Conservation (phyloP, 2,113 vertebrate genomes). For the Rynchops niger region DNA sequence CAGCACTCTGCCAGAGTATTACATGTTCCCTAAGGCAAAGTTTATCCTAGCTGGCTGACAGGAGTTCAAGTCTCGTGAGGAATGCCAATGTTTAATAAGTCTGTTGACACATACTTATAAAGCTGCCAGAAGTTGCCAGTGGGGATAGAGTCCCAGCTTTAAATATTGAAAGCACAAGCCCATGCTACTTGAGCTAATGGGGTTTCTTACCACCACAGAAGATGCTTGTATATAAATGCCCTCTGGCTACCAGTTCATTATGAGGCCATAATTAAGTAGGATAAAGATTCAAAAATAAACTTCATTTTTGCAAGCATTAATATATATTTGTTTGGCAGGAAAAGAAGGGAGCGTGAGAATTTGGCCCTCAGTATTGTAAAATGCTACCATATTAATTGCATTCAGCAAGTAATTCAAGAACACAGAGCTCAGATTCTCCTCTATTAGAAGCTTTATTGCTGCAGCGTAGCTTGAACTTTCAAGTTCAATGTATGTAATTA, state of each 20-base stretch:
- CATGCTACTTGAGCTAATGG: background rate
- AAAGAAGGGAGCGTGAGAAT: background rate
- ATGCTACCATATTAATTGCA: background rate
- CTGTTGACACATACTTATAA: constrained; percentile 18
- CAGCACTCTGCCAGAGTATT: background rate
- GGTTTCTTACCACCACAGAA: background rate
- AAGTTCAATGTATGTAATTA: background rate
- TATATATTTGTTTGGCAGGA: background rate
- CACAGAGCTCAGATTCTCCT: background rate
- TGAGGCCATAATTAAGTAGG: background rate
- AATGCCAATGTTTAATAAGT: constrained; percentile 18
- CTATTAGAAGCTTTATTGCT: background rate
- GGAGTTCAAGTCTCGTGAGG: background rate
- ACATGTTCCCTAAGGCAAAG: background rate
- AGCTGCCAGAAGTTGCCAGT: constrained; percentile 27
- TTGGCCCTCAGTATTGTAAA: background rate
- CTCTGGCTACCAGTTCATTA: background rate
- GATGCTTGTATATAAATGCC: background rate
- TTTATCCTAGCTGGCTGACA: constrained; percentile 21
- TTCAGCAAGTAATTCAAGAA: background rate
- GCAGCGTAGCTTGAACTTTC: background rate
- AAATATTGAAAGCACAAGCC: background rate
- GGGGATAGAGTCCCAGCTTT: background rate
- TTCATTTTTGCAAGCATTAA: background rate
- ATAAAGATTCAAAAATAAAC: constrained; percentile 4